Percentiles rank a stretch among this genome's conserved stretches.
phyloP scores from a whole-genome alignment of 2,888 invertebrate genomes.

The Xylophagus ater region DNA sequence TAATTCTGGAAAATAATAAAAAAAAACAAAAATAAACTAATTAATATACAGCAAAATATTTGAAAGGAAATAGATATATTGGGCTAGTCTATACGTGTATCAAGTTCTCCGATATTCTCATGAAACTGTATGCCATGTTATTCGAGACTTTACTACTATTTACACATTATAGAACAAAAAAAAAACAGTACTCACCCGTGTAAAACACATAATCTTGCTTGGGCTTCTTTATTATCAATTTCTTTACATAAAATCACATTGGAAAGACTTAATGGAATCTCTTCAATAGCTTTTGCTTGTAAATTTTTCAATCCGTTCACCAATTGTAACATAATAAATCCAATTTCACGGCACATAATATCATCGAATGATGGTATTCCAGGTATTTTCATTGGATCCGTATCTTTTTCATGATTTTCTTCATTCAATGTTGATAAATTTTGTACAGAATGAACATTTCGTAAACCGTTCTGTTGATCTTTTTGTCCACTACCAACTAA shows the following conservation, averaged over 20 bases:
- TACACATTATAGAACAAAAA: slow-evolving; percentile 4
- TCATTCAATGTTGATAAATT: slow-evolving; percentile 36
- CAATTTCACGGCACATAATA: slow-evolving; percentile 51
- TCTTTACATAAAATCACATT: slow-evolving; percentile 64
- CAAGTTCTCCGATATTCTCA: neutral
- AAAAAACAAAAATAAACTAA: neutral
- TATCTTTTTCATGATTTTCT: slow-evolving; percentile 21
- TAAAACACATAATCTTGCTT: slow-evolving; percentile 59
- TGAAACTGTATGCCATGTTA: neutral
- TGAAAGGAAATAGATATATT: too few relatives aligned
- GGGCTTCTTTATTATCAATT: slow-evolving; percentile 46
- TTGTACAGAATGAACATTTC: slow-evolving; percentile 44
- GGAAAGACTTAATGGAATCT: slow-evolving; percentile 56
- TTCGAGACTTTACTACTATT: too few relatives aligned
- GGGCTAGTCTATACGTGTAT: too few relatives aligned
- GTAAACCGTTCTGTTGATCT: slow-evolving; percentile 33
- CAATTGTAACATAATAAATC: slow-evolving; percentile 68
- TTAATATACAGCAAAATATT: neutral
- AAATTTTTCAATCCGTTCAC: slow-evolving; percentile 71
- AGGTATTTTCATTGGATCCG: slow-evolving; percentile 19
- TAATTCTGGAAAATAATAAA: slow-evolving; percentile 44
- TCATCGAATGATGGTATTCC: slow-evolving; percentile 40
- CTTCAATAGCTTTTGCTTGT: slow-evolving; percentile 74
- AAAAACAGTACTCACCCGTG: slow-evolving; percentile 51
- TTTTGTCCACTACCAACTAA: slow-evolving; percentile 26